These are phyloP conservation scores for Epinephelus malabaricus DNA, from an alignment of 2,797 vertebrate species.

Conservation along the genomic window DNA sequence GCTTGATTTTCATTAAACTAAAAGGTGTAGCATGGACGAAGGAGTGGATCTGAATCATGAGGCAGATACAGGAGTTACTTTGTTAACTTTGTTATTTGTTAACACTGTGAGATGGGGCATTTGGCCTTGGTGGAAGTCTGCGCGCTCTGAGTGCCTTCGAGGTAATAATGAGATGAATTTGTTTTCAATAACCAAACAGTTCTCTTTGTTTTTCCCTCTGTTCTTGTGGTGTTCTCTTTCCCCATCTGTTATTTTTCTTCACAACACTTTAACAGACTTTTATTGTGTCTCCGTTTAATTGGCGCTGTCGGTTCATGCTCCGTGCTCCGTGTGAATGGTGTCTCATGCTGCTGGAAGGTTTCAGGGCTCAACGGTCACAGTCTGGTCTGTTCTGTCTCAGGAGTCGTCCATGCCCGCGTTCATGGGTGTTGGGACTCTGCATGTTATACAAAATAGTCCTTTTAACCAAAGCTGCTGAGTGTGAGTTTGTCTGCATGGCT, in stretches of 20 bases:
- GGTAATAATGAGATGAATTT: background rate
- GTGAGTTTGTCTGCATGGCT: conserved; percentile 41
- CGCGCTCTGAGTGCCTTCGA: no score
- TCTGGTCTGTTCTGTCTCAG: conserved; percentile 4
- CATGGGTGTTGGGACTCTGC: background rate
- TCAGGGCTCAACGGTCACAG: conserved; percentile 8
- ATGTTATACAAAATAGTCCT: conserved; percentile 19
- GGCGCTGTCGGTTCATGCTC: conserved; percentile 33
- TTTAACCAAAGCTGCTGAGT: conserved; percentile 50
- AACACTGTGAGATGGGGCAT: no score
- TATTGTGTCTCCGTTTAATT: conserved; percentile 50
- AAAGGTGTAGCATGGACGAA: no score
- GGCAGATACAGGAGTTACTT: no score
- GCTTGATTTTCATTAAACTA: no score
- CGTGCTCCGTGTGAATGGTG: conserved; percentile 34
- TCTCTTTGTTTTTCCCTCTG: background rate
- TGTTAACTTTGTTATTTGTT: no score
- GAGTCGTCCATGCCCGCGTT: background rate
- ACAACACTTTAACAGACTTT: conserved; percentile 25
- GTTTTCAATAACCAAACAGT: background rate
- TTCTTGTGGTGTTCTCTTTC: background rate
- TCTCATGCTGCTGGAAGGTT: conserved; percentile 20
- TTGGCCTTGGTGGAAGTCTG: no score
- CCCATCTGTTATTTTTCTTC: conserved; percentile 10
- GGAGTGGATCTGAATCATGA: no score